Evolutionary conservation across 2,113 vertebrate genomes (phyloP).

Genomic region (Dinomys branickii): DNA sequence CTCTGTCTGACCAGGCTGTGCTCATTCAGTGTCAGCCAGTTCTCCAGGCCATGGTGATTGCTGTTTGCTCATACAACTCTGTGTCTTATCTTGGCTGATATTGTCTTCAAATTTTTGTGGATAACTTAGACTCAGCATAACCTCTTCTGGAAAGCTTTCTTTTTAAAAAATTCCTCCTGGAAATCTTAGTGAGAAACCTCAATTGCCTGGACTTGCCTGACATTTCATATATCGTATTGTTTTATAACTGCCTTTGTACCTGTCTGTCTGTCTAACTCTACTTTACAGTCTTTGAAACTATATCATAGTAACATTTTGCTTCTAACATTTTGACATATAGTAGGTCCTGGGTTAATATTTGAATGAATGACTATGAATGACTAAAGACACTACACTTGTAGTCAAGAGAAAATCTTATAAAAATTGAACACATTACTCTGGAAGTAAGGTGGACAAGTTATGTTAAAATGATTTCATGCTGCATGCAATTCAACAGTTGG

Average conservation of each 20-base stretch:
- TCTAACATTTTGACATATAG: neutral
- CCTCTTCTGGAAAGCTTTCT: neutral
- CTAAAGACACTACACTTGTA: neutral
- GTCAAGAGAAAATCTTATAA: neutral
- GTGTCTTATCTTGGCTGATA: neutral
- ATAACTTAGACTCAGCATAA: neutral
- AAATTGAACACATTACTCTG: neutral
- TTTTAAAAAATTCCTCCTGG: neutral
- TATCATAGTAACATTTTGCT: neutral
- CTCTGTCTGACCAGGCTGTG: neutral
- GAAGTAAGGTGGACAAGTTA: neutral
- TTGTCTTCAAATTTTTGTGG: neutral
- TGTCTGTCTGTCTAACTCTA: neutral
- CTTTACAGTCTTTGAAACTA: neutral
- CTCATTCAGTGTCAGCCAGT: neutral
- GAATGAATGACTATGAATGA: neutral
- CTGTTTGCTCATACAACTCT: neutral
- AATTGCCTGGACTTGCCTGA: neutral
- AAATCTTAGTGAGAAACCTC: neutral
- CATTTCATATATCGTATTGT: neutral
- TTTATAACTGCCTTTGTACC: neutral
- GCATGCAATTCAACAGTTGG: neutral
- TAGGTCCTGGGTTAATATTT: neutral
- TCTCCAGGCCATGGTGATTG: fast-evolving
- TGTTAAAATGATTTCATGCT: neutral